phyloP scores from a whole-genome alignment of 1,140 invertebrate species.

The Pteromalus puparum region DNA sequence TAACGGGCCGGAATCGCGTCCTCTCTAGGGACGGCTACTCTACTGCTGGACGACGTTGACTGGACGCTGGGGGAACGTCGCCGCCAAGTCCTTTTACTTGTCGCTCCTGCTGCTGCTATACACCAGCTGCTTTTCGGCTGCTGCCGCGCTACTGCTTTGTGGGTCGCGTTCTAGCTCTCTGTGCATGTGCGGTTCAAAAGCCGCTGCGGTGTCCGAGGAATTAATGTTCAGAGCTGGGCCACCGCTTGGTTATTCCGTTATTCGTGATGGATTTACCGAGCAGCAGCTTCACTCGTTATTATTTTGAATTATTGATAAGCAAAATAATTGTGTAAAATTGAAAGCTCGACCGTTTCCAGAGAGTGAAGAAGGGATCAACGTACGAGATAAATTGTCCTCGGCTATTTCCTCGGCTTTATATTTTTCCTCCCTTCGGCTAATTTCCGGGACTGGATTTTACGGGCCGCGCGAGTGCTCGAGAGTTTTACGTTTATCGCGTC shows the following conservation, averaged over 20 bases:
- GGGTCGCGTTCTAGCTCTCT: too few relatives aligned
- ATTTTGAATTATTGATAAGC: too few relatives aligned
- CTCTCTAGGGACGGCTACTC: not conserved
- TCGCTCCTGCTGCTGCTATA: not conserved
- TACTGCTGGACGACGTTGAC: not conserved
- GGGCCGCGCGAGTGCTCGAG: too few relatives aligned
- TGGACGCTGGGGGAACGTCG: slow-evolving; percentile 13
- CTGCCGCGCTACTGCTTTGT: not conserved
- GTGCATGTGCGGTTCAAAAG: too few relatives aligned
- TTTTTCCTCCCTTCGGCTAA: not conserved
- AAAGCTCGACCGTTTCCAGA: too few relatives aligned
- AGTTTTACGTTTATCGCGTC: not conserved
- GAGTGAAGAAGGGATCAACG: not conserved
- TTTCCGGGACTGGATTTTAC: not conserved
- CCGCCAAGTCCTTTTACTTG: slow-evolving; percentile 28
- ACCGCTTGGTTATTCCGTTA: too few relatives aligned
- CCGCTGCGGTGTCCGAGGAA: too few relatives aligned
- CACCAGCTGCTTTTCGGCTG: not conserved
- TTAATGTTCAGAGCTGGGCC: too few relatives aligned
- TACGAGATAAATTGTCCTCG: not conserved
- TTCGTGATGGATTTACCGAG: too few relatives aligned
- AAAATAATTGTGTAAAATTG: too few relatives aligned
- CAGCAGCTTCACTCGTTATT: too few relatives aligned
- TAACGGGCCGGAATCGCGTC: slow-evolving; percentile 22
- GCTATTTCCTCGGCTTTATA: not conserved